Conservation (phyloP, 2,888 invertebrate genomes). For the Cephonodes hylas region DNA sequence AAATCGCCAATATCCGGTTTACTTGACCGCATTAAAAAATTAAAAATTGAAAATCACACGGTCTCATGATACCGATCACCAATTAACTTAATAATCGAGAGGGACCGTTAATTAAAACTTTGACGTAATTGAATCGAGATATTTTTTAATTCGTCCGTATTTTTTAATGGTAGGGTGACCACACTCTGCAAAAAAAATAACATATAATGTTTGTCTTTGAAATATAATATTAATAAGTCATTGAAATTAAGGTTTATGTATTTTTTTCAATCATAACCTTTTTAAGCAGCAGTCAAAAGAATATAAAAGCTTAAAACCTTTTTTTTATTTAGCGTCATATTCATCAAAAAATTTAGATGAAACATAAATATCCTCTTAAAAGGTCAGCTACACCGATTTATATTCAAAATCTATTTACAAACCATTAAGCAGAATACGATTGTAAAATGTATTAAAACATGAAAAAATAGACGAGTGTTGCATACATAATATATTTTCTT, state of each 20-base stretch:
- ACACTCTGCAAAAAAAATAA: background rate
- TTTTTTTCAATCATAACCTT: too few relatives aligned
- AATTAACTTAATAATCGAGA: constrained; percentile 41
- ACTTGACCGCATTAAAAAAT: background rate
- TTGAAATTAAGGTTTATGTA: too few relatives aligned
- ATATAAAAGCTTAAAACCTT: too few relatives aligned
- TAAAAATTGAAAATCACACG: constrained; percentile 10
- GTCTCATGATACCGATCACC: constrained; percentile 36
- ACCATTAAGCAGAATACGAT: background rate
- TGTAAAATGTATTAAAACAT: background rate
- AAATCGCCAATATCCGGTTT: background rate
- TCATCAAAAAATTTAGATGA: background rate
- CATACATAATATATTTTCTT: background rate
- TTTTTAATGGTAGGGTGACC: constrained; percentile 19
- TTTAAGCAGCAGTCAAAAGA: too few relatives aligned
- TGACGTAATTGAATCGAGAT: constrained; percentile 38
- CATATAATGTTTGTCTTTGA: background rate
- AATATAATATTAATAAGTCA: background rate
- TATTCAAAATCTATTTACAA: background rate
- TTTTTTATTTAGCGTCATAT: background rate
- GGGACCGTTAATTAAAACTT: constrained; percentile 43
- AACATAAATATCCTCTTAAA: background rate
- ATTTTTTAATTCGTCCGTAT: constrained; percentile 26
- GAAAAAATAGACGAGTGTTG: background rate
- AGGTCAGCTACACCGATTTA: background rate